A percentile compares a stretch with the other conserved stretches of the same genome.
phyloP scores from a whole-genome alignment of 1,140 invertebrate species.

The Trichonephila clavipes region DNA sequence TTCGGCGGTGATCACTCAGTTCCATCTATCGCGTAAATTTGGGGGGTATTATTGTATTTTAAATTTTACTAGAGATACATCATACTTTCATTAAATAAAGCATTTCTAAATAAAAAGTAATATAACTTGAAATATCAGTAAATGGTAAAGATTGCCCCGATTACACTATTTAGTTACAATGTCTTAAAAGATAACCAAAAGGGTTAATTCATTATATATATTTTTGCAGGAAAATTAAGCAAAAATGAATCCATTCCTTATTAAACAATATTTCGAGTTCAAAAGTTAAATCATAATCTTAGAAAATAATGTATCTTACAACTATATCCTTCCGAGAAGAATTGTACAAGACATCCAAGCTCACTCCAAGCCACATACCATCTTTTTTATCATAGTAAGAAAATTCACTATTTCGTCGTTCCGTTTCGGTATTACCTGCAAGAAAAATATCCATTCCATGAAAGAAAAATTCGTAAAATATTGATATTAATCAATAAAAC shows the following conservation, averaged over 20 bases:
- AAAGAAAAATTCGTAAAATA: background rate
- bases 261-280: background rate
- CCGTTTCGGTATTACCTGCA: slow-evolving; percentile 53
- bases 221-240: background rate
- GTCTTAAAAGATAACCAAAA: too few species aligned
- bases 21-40: too few species aligned
- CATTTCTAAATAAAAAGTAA: too few species aligned
- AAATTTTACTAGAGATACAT: too few species aligned
- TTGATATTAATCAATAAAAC: background rate
- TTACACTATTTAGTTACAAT: too few species aligned
- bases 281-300: background rate
- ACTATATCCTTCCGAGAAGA: slow-evolving; percentile 56
- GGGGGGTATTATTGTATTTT: too few species aligned
- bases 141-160: too few species aligned
- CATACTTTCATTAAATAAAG: too few species aligned
- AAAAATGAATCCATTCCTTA: too few species aligned
- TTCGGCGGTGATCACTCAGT: too few species aligned
- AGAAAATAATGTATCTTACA: slow-evolving; percentile 56
- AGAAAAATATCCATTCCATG: background rate
- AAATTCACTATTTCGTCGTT: background rate
- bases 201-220: background rate
- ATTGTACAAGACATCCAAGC: slow-evolving; percentile 67
- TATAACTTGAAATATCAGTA: too few species aligned
- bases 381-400: slow-evolving; percentile 73
- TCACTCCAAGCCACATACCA: slow-evolving; percentile 74